A percentile compares a stretch with the other conserved stretches of the same genome.
Conservation (phyloP, 2,888 invertebrate species). For the Cephus runcator region DNA sequence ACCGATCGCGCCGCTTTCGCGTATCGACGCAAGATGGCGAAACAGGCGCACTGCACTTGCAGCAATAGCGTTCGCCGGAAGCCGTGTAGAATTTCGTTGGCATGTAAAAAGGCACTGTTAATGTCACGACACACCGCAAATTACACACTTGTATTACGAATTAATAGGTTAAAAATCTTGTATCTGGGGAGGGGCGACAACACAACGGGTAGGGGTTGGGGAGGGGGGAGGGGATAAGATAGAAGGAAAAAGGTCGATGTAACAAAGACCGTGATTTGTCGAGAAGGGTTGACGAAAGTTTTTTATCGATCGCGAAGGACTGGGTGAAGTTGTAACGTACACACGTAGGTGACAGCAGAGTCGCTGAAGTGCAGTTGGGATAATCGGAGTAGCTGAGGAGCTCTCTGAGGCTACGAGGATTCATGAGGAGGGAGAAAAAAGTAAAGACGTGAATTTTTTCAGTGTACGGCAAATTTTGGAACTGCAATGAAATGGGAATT, state of each 20-base stretch:
- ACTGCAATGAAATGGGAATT: not conserved
- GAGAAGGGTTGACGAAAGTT: not conserved
- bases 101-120: conserved; percentile 51
- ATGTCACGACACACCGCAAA: conserved; percentile 36
- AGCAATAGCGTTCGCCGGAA: not conserved
- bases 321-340: not conserved
- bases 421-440: too few species aligned
- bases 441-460: not conserved
- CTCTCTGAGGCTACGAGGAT: not conserved
- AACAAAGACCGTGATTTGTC: not conserved
- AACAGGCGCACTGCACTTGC: not conserved
- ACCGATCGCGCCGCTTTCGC: not conserved
- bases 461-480: not conserved
- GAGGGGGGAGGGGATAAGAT: not conserved
- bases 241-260: not conserved
- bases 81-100: conserved; percentile 16
- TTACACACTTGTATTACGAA: conserved; percentile 17
- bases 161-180: conserved; percentile 5
- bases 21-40: not conserved
- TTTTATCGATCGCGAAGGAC: not conserved
- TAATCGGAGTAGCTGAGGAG: not conserved
- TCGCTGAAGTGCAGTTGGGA: not conserved
- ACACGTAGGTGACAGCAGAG: not conserved
- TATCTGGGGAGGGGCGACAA: not conserved
- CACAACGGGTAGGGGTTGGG: not conserved